These are phyloP conservation scores for Herpetotheres cachinnans DNA, from an alignment of 2,113 vertebrate species.

Conservation along the genomic window DNA sequence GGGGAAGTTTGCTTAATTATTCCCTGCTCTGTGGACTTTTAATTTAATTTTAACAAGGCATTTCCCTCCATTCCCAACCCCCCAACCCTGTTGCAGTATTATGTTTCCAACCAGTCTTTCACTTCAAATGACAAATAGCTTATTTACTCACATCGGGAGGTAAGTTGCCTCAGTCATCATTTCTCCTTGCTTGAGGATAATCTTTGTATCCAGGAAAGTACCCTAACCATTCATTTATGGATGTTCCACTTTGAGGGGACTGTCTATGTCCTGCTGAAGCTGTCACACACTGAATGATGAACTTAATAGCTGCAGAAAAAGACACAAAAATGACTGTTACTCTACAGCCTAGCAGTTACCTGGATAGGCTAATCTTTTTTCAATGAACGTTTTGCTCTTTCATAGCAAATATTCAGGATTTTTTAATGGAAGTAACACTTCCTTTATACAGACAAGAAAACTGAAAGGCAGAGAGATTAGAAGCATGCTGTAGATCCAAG, in stretches of 20 bases:
- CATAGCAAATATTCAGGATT: background rate
- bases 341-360: background rate
- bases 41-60: background rate
- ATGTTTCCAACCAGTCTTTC: background rate
- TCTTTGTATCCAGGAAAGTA: background rate
- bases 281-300: background rate
- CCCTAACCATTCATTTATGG: background rate
- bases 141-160: background rate
- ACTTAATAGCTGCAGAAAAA: background rate
- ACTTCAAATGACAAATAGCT: background rate
- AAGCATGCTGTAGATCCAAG: background rate
- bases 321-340: background rate
- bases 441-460: background rate
- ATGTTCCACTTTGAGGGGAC: background rate
- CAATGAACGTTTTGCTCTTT: background rate
- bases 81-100: background rate
- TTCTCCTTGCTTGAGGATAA: background rate
- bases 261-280: background rate
- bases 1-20: background rate
- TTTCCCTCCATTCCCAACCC: background rate
- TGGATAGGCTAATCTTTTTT: background rate
- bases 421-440: background rate
- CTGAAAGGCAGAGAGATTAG: background rate
- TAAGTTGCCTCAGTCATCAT: background rate
- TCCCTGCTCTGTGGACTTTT: background rate